Evolutionary conservation across 2,888 invertebrate genomes (phyloP).

Genomic region (Vesta saturnalis): DNA sequence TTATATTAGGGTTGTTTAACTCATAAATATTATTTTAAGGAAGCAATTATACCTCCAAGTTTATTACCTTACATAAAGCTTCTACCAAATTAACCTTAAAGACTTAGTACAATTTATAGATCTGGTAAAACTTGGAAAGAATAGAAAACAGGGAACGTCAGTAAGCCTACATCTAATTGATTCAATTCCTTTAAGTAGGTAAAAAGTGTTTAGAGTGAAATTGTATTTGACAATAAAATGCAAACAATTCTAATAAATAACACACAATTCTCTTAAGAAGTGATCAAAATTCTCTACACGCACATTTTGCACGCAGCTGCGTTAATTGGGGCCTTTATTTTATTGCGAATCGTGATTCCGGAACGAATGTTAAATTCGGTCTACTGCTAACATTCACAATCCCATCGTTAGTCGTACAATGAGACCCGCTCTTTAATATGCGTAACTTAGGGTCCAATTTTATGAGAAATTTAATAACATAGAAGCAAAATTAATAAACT

Average conservation of each 20-base stretch:
- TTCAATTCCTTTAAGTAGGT: neutral
- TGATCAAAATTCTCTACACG: conserved; percentile 53
- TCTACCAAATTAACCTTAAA: neutral
- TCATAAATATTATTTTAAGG: conserved; percentile 10
- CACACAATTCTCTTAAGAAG: conserved; percentile 29
- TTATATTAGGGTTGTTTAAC: neutral
- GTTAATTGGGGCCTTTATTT: conserved; percentile 56
- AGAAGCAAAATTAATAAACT: conserved; percentile 43
- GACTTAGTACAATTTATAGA: neutral
- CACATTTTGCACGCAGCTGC: conserved; percentile 53
- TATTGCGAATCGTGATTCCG: conserved; percentile 52
- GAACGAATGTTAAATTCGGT: conserved; percentile 39
- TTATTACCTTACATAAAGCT: conserved; percentile 4
- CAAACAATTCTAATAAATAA: conserved; percentile 39
- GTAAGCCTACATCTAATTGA: neutral
- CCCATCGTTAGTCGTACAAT: conserved; percentile 49
- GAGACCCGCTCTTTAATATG: conserved; percentile 50
- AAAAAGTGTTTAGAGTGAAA: conserved; percentile 11
- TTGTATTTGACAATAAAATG: conserved; percentile 28
- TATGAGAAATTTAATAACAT: conserved; percentile 55
- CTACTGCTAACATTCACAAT: conserved; percentile 45
- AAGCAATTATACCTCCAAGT: neutral
- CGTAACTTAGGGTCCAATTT: conserved; percentile 50
- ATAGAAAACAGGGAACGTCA: neutral
- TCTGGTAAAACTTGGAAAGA: neutral